Base-by-base conservation (phyloP, 2,113 vertebrate species). In the Burhinus bistriatus region DNA sequence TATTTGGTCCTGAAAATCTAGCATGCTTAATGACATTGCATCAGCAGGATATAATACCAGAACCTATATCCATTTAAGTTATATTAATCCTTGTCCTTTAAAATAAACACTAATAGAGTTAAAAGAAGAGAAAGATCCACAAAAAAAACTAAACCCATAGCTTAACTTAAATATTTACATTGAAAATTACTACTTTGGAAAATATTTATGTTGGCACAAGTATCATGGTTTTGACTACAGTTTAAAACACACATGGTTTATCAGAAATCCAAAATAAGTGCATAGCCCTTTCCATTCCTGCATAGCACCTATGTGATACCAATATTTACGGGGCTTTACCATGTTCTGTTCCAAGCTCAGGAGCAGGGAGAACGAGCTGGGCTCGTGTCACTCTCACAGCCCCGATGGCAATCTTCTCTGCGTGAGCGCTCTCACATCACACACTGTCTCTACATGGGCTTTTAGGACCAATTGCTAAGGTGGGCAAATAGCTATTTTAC, bases 151-250 rank as follows among this genome's bases (percentile, higher is more conserved):
- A n/a, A 40, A 40, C 40, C 40, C 15, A 40, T 3, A 15, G 25
- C 30, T 57, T 83, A 93, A 96, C 65, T 87, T 95, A 87, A 96
- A 97, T 38, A 95, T 95, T 95, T 91, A 97, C 64, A 76, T 49
- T 94, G 38, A 92, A 96, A 98, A 96, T 55, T 64, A 86, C 58
- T 93, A 58, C 71, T 95, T 79, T 83, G 79, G 92, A 93, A 97
- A 96, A 90, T 96, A 91, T 95, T 97, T 96, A 36, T 27, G 22
- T 94, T 97, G 91, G 92, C 89, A 71, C 55, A 82, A 76, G 34
- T 25, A 29, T 70, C 58, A 61, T 3, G 40, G 92, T 84, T 96
- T 96, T 96, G 66, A 90, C 40, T 29, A 65, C 5, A 3, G 27
- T 27, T 92, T 77, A 90, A 93, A 83, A 47, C 27, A 40, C 62